Evolutionary conservation across 92 coral and sea anemone species (phyloP).

Genomic region (Chrysogorgia sp.): DNA sequence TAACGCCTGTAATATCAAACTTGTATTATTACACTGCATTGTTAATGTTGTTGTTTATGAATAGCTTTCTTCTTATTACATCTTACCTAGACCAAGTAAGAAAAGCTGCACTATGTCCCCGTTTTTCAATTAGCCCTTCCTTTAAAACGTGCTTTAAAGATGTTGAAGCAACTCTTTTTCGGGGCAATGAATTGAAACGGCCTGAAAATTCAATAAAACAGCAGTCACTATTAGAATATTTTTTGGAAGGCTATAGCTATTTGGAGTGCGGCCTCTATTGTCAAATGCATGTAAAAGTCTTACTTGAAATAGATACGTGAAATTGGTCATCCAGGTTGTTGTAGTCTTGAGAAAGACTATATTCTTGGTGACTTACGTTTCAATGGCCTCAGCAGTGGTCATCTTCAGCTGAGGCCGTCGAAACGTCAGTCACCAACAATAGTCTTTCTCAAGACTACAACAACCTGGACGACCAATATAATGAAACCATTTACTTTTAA

Average conservation of each 20-base stretch:
- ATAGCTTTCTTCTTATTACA: not conserved
- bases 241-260: not conserved
- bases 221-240: not conserved
- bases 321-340: too few relatives aligned
- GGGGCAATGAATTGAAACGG: conserved; percentile 15
- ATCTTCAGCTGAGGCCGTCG: too few relatives aligned
- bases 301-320: too few relatives aligned
- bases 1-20: conserved; percentile 68
- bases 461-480: not conserved
- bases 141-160: conserved; percentile 67
- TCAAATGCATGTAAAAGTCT: too few relatives aligned
- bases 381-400: too few relatives aligned
- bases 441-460: too few relatives aligned
- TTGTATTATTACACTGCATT: not conserved
- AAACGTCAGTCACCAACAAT: too few relatives aligned
- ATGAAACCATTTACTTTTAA: not conserved
- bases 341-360: too few relatives aligned
- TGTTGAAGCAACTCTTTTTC: conserved; percentile 62
- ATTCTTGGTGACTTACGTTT: not conserved
- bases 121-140: conserved; percentile 95
- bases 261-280: too few relatives aligned
- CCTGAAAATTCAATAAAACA: not conserved
- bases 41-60: too few relatives aligned
- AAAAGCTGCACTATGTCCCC: conserved; percentile 98
- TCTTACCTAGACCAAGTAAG: conserved; percentile 96